Percentiles rank a stretch among this genome's conserved stretches.
Evolutionary conservation across 1,140 invertebrate genomes (phyloP).

Genomic region (Drosophila neocordata): DNA sequence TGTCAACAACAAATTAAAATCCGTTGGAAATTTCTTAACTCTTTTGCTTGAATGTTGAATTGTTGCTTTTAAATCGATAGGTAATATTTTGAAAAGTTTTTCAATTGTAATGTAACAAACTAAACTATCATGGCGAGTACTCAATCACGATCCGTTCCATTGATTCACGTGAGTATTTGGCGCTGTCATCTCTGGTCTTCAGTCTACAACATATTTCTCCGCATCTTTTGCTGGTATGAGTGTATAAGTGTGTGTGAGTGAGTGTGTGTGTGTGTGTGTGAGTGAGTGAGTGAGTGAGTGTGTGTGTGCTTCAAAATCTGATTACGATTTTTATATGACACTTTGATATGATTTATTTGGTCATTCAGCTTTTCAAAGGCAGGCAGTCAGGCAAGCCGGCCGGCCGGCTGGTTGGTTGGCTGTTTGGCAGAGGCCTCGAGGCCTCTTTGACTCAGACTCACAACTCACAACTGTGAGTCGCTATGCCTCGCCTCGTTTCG

Average conservation of each 20-base stretch:
- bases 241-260: constrained; percentile 22
- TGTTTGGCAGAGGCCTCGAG: constrained; percentile 47
- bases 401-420: background rate
- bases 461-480: constrained; percentile 13
- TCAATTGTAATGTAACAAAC: background rate
- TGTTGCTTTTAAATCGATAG: too few relatives aligned
- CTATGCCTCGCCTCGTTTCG: constrained; percentile 34
- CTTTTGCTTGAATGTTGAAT: too few relatives aligned
- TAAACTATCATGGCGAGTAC: background rate
- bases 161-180: background rate
- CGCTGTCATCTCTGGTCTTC: background rate
- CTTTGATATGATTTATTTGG: constrained; percentile 82
- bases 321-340: constrained; percentile 82
- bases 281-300: constrained; percentile 21
- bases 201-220: constrained; percentile 50
- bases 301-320: constrained; percentile 78
- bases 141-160: background rate
- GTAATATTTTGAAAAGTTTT: too few relatives aligned
- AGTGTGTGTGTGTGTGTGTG: constrained; percentile 51
- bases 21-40: too few relatives aligned
- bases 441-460: constrained; percentile 35
- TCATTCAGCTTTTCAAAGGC: constrained; percentile 81
- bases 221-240: constrained; percentile 19
- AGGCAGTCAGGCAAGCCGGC: constrained; percentile 19
- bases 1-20: too few relatives aligned